Conservation (phyloP, 1,140 invertebrate genomes). For the Drosophila navojoa region DNA sequence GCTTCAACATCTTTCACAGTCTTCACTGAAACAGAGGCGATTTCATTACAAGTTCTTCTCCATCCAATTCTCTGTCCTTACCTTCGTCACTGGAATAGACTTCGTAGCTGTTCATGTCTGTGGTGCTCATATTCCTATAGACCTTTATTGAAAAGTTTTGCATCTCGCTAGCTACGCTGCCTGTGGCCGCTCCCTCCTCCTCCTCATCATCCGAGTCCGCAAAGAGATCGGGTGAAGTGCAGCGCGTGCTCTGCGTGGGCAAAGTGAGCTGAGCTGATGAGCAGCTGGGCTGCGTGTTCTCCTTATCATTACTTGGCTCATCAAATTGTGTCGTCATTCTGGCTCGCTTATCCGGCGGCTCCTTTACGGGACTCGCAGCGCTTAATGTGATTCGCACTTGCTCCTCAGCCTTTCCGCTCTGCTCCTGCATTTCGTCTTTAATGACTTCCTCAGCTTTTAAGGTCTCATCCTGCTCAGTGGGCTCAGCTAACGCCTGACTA, state of each 20-base stretch:
- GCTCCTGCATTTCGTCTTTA: background rate
- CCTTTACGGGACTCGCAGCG: constrained; percentile 38
- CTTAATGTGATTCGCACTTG: background rate
- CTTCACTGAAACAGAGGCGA: constrained; percentile 61
- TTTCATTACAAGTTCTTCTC: background rate
- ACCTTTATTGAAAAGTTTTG: constrained; percentile 42
- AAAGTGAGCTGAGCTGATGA: constrained; percentile 6
- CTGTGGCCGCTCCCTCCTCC: background rate
- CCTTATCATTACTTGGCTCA: constrained; percentile 1
- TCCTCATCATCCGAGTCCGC: constrained; percentile 70
- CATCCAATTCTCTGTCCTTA: background rate
- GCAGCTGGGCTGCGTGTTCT: constrained; percentile 10
- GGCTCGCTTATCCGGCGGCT: constrained; percentile 58
- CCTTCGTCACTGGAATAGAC: constrained; percentile 74
- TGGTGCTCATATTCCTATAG: constrained; percentile 47
- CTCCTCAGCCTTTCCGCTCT: background rate
- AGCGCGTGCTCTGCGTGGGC: constrained; percentile 44
- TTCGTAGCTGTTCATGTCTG: constrained; percentile 45
- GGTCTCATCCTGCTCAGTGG: background rate
- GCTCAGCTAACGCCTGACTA: background rate
- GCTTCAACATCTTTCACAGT: constrained; percentile 37
- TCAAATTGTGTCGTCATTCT: constrained; percentile 6
- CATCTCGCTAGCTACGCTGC: constrained; percentile 17
- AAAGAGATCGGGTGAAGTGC: constrained; percentile 73
- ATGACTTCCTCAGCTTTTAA: background rate